Percentiles rank a stretch among this genome's conserved stretches.
Evolutionary conservation across 2,888 invertebrate species (phyloP).

Genomic region (Ennomos fuscantarius): DNA sequence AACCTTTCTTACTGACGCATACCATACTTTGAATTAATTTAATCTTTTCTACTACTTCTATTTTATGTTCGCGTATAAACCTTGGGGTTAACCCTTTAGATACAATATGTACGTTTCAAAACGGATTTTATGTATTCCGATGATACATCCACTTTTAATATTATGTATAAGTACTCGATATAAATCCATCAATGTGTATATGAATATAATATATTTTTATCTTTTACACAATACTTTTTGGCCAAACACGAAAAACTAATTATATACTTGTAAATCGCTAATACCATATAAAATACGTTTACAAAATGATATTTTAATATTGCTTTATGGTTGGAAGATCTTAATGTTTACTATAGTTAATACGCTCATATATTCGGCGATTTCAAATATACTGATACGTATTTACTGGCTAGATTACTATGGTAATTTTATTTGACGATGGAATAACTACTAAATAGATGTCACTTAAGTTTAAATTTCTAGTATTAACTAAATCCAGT

Average conservation of each 20-base stretch:
- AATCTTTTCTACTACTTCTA: constrained; percentile 7
- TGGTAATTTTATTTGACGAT: constrained; percentile 43
- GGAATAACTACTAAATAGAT: constrained; percentile 46
- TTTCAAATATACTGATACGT: constrained; percentile 32
- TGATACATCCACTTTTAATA: constrained; percentile 12
- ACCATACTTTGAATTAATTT: not conserved
- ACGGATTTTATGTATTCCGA: constrained; percentile 7
- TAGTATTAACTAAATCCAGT: constrained; percentile 11
- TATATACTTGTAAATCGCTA: constrained; percentile 46
- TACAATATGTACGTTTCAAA: constrained; percentile 6
- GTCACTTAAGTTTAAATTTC: constrained; percentile 7
- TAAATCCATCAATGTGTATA: constrained; percentile 37
- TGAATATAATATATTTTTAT: constrained; percentile 25
- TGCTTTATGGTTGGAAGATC: constrained; percentile 72
- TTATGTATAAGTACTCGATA: constrained; percentile 22
- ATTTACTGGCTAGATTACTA: constrained; percentile 30
- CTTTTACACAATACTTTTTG: constrained; percentile 37
- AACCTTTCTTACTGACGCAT: not conserved
- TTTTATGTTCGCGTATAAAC: constrained; percentile 11
- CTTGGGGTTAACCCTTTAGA: constrained; percentile 9
- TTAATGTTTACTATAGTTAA: constrained; percentile 47
- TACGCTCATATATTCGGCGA: constrained; percentile 35
- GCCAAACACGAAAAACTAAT: constrained; percentile 37
- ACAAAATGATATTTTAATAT: constrained; percentile 72
- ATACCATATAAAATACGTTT: constrained; percentile 53